Conservation (phyloP, 2,888 invertebrate species). For the Rhaphigaster nebulosa region DNA sequence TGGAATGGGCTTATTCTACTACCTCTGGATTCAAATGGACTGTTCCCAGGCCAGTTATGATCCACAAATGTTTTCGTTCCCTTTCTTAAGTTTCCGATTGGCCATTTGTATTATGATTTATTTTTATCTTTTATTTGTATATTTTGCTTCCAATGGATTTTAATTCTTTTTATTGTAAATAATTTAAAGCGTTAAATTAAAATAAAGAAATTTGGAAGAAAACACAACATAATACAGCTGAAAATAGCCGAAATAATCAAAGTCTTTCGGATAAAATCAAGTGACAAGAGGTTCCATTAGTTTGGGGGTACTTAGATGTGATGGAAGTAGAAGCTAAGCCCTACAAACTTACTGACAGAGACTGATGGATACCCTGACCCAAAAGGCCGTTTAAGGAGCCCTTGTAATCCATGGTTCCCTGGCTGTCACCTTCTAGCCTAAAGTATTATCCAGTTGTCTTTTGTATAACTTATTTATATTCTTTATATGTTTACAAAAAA, state of each 20-base stretch:
- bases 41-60: neutral
- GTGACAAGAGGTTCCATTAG: neutral
- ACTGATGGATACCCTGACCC: neutral
- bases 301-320: neutral
- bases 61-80: neutral
- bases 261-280: neutral
- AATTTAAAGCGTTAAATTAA: neutral
- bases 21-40: neutral
- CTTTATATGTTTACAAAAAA: no score
- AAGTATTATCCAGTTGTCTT: neutral
- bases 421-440: neutral
- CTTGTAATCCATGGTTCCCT: neutral
- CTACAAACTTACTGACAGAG: constrained; percentile 24
- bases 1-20: neutral
- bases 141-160: no score
- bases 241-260: neutral
- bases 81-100: neutral
- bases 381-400: neutral
- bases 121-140: neutral
- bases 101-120: neutral
- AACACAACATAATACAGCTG: neutral
- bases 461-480: neutral
- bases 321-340: neutral
- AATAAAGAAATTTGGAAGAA: neutral
- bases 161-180: no score